These are phyloP conservation scores for Atlantisia rogersi DNA, from an alignment of 2,113 vertebrate genomes.

Conservation along the genomic window DNA sequence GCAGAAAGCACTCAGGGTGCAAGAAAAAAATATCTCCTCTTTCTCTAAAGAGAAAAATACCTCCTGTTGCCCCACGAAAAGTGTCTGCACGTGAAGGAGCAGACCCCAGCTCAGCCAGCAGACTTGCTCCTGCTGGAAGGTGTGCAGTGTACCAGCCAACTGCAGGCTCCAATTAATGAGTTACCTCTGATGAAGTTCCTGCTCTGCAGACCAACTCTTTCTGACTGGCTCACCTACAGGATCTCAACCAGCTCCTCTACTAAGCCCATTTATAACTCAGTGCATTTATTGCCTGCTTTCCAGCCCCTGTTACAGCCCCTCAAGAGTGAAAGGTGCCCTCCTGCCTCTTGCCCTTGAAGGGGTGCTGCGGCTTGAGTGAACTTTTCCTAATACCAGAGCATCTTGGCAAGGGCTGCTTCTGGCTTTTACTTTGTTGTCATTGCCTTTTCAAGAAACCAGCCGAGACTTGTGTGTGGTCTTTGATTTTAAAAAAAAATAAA, in stretches of 20 bases:
- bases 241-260: not conserved
- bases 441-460: not conserved
- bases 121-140: accelerated
- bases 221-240: not conserved
- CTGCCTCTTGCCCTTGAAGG: not conserved
- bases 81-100: not conserved
- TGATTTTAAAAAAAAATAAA: not conserved
- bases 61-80: not conserved
- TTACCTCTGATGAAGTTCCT: not conserved
- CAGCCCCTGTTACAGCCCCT: not conserved
- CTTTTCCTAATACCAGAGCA: not conserved
- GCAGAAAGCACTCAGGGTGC: not conserved
- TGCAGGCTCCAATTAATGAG: not conserved
- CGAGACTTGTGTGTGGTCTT: not conserved
- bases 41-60: not conserved
- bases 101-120: not conserved
- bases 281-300: not conserved
- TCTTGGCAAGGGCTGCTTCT: not conserved
- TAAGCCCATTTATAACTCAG: not conserved
- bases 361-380: not conserved
- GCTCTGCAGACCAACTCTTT: not conserved
- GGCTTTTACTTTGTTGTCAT: not conserved
- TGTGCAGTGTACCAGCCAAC: not conserved
- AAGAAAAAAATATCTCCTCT: not conserved
- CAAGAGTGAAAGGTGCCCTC: accelerated